Conservation (phyloP, 2,888 invertebrate genomes). For the Volucella inflata region DNA sequence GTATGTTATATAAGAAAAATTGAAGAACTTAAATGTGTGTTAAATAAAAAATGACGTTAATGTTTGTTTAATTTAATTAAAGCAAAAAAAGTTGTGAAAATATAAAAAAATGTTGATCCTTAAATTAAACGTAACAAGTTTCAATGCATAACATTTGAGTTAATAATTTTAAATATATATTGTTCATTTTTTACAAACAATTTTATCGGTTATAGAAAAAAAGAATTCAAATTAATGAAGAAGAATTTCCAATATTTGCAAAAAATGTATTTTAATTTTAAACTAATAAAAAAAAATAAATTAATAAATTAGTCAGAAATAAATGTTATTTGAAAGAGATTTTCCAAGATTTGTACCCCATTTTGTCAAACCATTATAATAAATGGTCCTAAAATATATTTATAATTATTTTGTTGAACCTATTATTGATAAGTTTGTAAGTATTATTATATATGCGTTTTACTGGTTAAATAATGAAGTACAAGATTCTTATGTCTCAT, state of each 20-base stretch:
- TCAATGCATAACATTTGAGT: neutral
- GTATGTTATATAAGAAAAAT: slow-evolving; percentile 31
- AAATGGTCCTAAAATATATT: slow-evolving; percentile 24
- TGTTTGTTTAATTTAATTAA: slow-evolving; percentile 2
- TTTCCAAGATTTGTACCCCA: slow-evolving; percentile 45
- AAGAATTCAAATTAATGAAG: slow-evolving; percentile 40
- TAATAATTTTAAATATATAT: slow-evolving; percentile 23
- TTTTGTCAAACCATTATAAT: slow-evolving; percentile 43
- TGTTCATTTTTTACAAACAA: slow-evolving; percentile 42
- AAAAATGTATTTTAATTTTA: slow-evolving; percentile 33
- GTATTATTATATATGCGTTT: slow-evolving; percentile 35
- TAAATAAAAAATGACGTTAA: slow-evolving; percentile 13
- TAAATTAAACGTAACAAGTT: slow-evolving; percentile 20
- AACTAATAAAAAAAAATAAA: slow-evolving; percentile 29
- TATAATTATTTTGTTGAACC: slow-evolving; percentile 16
- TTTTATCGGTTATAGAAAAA: slow-evolving; percentile 42
- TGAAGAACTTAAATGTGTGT: neutral
- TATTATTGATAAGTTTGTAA: slow-evolving; percentile 55
- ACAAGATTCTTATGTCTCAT: slow-evolving; percentile 13
- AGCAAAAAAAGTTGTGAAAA: slow-evolving; percentile 10
- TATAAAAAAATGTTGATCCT: slow-evolving; percentile 3
- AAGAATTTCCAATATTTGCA: slow-evolving; percentile 38
- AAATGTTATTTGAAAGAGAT: slow-evolving; percentile 33
- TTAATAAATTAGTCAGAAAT: slow-evolving; percentile 53
- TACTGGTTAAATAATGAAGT: slow-evolving; percentile 39